These are phyloP conservation scores for Nymphicus hollandicus DNA, from an alignment of 2,113 vertebrate species.

Conservation along the genomic window DNA sequence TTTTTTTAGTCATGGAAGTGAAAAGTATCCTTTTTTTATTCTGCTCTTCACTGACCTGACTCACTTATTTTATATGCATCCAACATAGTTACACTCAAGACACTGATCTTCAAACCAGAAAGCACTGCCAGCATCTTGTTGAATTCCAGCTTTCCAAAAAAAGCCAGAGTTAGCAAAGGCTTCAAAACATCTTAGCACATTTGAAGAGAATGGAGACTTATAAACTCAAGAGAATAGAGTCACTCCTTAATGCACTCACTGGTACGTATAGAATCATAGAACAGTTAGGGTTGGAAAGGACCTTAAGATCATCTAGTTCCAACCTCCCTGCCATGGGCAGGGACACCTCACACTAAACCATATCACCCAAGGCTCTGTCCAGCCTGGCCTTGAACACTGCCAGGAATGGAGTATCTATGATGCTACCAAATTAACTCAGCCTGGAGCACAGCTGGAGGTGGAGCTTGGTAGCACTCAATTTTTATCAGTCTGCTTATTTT, in stretches of 20 bases:
- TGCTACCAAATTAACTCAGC: background rate
- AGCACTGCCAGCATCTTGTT: background rate
- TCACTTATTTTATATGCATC: background rate
- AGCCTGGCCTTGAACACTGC: too few relatives aligned
- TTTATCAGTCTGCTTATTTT: background rate
- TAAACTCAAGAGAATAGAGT: background rate
- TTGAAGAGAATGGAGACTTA: background rate
- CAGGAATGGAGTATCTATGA: background rate
- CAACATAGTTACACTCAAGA: background rate
- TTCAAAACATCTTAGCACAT: background rate
- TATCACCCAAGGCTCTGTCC: too few relatives aligned
- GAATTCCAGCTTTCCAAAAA: background rate
- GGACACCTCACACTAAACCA: too few relatives aligned
- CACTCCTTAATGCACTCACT: background rate
- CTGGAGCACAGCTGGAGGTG: background rate
- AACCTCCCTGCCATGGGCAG: too few relatives aligned
- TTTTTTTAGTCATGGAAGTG: background rate
- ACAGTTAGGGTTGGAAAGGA: background rate
- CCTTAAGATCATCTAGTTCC: too few relatives aligned
- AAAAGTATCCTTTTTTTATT: background rate
- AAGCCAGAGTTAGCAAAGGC: background rate
- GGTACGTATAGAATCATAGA: background rate
- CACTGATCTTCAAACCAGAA: background rate
- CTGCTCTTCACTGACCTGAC: background rate
- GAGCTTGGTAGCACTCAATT: background rate